Evolutionary conservation across 2,888 invertebrate genomes (phyloP), one percentile per base, ranked within the genome.

Genomic region (Panopea generosa): DNA sequence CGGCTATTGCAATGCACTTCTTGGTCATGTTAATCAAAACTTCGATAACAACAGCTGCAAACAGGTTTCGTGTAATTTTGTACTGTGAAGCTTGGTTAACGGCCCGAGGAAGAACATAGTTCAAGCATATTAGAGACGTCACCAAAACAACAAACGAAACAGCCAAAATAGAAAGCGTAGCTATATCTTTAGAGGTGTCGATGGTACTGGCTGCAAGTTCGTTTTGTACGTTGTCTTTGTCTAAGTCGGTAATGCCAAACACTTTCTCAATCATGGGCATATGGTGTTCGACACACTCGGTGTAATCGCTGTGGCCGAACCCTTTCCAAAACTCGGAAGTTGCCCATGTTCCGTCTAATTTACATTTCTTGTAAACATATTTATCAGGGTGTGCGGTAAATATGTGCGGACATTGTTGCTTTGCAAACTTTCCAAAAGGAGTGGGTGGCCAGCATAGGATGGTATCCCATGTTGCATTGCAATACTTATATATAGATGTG

Each of bases 381-480:
- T 43, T 75, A 9, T 62, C 53, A 2, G 27, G 40, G 11, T 55
- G 26, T 2, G 83, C 77, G 18, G 73, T 75, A 38, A 67, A 71
- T 27, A 82, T 70, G 11, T 71, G 43, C 1, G 85, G 85, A 56
- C 85, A 85, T 3, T 29, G 69, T 29, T 79, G 83, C 33, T 50
- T 69, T 0, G 77, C 71, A 16, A 52, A 53, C 11, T 49, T 18
- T 0, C 77, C 80, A 1, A 78, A 63, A n/a, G 40, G 27, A 2
- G 85, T 81, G n/a, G 74, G 72, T 14, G 82, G 80, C 85, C 85
- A 85, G 38, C 85, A 85, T 3, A 77, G 59, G 6, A 79, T 59
- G 11, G 78, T 67, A 52, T 85, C 85, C 45, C 76, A 70, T 9
- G 82, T 77, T 24, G 70, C 71, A 45, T 82, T 74, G 59, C 84